Evolutionary conservation across 2,797 vertebrate species (phyloP).

Genomic region (Cossypha dichroa): DNA sequence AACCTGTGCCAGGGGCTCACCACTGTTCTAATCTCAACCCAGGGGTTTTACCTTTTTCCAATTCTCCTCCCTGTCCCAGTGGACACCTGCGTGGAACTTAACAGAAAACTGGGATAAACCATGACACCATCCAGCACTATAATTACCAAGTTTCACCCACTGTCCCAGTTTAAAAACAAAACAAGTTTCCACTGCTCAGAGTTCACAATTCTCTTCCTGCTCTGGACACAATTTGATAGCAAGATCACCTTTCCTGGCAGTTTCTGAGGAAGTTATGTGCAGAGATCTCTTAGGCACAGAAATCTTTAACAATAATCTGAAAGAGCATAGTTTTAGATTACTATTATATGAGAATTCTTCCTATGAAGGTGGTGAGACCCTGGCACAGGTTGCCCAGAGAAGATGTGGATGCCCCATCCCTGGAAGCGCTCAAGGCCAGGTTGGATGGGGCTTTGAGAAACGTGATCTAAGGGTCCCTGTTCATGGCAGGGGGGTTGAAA

Average conservation of each 20-base stretch:
- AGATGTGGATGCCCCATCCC: background rate
- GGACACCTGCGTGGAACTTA: background rate
- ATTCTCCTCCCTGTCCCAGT: fast-evolving
- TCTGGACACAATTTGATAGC: background rate
- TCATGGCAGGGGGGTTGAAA: background rate
- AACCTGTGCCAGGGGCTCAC: background rate
- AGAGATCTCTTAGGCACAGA: background rate
- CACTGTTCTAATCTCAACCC: background rate
- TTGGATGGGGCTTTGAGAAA: background rate
- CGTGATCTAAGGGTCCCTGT: background rate
- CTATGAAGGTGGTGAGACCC: background rate
- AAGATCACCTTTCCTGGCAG: background rate
- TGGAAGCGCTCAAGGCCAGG: background rate
- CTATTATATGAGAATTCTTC: background rate
- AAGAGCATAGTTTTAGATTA: background rate
- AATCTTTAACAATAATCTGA: background rate
- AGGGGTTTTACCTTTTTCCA: background rate
- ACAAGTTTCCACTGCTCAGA: background rate
- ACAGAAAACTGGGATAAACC: background rate
- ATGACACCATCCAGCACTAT: fast-evolving
- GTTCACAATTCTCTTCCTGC: background rate
- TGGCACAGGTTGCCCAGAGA: background rate
- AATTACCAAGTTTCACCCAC: background rate
- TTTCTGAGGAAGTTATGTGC: background rate
- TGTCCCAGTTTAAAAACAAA: background rate